These are phyloP conservation scores for Calameuta filiformis DNA, from an alignment of 2,888 invertebrate genomes.

Conservation along the genomic window DNA sequence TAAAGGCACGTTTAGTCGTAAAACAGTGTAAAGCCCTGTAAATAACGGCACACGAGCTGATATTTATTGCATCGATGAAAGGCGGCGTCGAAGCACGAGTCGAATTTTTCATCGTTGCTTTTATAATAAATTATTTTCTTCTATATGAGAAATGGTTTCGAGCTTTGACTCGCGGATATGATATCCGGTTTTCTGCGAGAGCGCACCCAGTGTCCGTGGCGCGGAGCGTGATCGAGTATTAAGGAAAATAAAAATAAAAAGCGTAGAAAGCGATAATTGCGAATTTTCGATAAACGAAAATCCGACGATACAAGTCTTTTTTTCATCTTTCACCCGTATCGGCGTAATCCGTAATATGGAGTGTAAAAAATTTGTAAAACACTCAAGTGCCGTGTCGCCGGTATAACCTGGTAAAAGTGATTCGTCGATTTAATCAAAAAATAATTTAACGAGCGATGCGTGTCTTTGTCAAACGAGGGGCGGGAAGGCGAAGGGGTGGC, in stretches of 20 bases:
- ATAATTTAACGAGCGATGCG: neutral
- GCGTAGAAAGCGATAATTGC: neutral
- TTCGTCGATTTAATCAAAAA: neutral
- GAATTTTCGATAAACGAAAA: neutral
- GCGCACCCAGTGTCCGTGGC: neutral
- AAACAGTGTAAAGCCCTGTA: conserved; percentile 32
- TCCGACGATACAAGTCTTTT: neutral
- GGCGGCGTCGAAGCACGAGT: conserved; percentile 20
- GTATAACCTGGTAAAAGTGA: neutral
- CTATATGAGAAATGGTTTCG: conserved; percentile 5
- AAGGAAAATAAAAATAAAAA: neutral
- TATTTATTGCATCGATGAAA: conserved; percentile 34
- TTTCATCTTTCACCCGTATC: too few relatives aligned
- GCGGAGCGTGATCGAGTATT: neutral
- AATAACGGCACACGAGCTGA: conserved; percentile 32
- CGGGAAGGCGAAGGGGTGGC: conserved; percentile 3
- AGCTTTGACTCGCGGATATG: conserved; percentile 5
- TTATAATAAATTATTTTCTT: conserved; percentile 20
- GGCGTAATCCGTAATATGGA: neutral
- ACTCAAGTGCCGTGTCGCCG: neutral
- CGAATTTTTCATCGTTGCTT: conserved; percentile 1
- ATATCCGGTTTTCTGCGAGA: conserved; percentile 4
- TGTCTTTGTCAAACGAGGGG: neutral
- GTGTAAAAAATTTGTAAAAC: neutral
- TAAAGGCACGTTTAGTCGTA: conserved; percentile 18